Conservation (phyloP, 2,113 vertebrate genomes). For the Chloroceryle aenea region DNA sequence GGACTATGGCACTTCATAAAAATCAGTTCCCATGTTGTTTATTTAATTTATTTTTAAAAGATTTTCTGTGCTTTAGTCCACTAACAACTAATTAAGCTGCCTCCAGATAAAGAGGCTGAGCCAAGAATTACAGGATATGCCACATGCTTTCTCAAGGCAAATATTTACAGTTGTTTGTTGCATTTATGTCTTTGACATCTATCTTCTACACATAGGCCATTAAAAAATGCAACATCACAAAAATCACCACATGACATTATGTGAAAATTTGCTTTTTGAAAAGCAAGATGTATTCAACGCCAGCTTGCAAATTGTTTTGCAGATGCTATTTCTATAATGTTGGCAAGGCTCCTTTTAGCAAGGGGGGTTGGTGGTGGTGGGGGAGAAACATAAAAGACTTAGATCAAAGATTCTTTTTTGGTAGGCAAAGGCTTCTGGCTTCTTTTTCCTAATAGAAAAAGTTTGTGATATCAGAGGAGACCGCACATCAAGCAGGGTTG, state of each 20-base stretch:
- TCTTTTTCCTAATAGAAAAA: slow-evolving; percentile 72
- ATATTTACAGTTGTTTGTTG: slow-evolving; percentile 36
- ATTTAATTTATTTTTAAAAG: slow-evolving; percentile 39
- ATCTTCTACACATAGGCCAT: neutral
- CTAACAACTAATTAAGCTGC: slow-evolving; percentile 70
- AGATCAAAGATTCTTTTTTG: slow-evolving; percentile 72
- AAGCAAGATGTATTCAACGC: neutral
- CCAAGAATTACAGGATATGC: slow-evolving; percentile 41
- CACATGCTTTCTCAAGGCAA: slow-evolving; percentile 62
- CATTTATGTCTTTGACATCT: neutral
- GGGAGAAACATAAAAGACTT: slow-evolving; percentile 57
- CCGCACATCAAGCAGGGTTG: slow-evolving; percentile 58
- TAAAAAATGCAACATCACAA: slow-evolving; percentile 41
- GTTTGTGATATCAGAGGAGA: slow-evolving; percentile 71
- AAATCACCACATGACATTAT: slow-evolving; percentile 22
- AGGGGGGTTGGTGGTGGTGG: neutral
- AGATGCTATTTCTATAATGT: slow-evolving; percentile 62
- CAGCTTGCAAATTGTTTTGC: slow-evolving; percentile 39
- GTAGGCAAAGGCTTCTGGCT: slow-evolving; percentile 73
- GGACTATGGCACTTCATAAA: slow-evolving; percentile 39
- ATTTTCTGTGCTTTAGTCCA: slow-evolving; percentile 61
- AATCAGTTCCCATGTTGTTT: slow-evolving; percentile 18
- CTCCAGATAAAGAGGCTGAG: slow-evolving; percentile 14
- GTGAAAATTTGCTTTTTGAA: slow-evolving; percentile 41
- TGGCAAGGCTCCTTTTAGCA: slow-evolving; percentile 51